These are phyloP conservation scores for Callyntrura sp. DNA, from an alignment of 2,888 invertebrate genomes.

Conservation along the genomic window DNA sequence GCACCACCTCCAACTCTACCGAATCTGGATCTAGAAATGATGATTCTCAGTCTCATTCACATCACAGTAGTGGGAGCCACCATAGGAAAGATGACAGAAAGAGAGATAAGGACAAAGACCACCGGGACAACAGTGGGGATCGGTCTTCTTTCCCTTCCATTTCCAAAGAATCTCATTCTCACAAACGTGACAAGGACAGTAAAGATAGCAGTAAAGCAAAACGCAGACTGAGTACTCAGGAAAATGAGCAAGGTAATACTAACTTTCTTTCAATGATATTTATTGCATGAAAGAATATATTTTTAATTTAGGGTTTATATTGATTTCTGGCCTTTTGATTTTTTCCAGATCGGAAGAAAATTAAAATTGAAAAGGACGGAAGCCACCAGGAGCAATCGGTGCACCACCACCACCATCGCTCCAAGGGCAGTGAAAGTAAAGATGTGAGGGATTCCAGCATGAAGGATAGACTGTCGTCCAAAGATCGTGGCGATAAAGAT, in stretches of 20 bases:
- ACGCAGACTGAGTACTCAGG: constrained; percentile 81
- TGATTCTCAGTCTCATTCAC: constrained; percentile 85
- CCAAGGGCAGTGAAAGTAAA: constrained; percentile 76
- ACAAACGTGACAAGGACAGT: constrained; percentile 80
- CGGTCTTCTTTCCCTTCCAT: constrained; percentile 71
- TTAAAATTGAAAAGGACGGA: constrained; percentile 81
- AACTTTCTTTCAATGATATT: neutral
- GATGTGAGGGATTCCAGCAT: constrained; percentile 48
- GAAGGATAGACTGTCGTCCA: constrained; percentile 67
- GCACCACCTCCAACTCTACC: constrained; percentile 84
- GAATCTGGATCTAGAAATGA: constrained; percentile 84
- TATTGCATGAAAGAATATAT: neutral
- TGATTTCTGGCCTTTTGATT: too few relatives aligned
- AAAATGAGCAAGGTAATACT: constrained; percentile 78
- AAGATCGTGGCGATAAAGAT: constrained; percentile 69
- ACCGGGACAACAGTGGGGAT: constrained; percentile 72
- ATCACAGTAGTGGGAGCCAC: constrained; percentile 84
- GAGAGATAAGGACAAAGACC: constrained; percentile 80
- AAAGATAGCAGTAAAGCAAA: constrained; percentile 80
- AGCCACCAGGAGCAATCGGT: constrained; percentile 53
- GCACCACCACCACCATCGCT: constrained; percentile 67
- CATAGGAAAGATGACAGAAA: constrained; percentile 78
- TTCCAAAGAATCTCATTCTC: constrained; percentile 80
- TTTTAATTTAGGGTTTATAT: neutral
- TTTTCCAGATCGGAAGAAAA: constrained; percentile 78